Conservation (phyloP, 2,797 vertebrate genomes). For the Xiphophorus birchmanni region DNA sequence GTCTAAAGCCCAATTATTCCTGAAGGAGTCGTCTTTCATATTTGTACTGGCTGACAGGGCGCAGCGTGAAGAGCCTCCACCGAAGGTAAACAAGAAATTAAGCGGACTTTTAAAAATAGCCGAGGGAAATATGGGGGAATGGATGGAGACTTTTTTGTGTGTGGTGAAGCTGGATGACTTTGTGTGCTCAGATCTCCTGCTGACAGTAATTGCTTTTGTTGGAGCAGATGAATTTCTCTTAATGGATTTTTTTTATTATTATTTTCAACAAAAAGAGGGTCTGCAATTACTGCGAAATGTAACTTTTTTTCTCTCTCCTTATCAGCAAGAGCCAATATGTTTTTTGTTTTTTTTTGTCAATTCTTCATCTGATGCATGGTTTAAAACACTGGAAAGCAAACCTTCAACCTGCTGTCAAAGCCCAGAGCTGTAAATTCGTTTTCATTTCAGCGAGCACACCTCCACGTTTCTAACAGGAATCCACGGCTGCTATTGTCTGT, state of each 20-base stretch:
- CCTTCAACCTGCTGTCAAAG: conserved; percentile 20
- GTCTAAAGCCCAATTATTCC: conserved; percentile 8
- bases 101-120: conserved; percentile 6
- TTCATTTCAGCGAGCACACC: conserved; percentile 27
- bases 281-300: conserved; percentile 26
- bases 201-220: conserved; percentile 61
- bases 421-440: conserved; percentile 12
- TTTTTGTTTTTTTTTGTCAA: conserved; percentile 33
- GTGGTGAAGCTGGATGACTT: conserved; percentile 4
- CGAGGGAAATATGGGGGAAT: background rate
- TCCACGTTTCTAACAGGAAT: conserved; percentile 41
- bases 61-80: conserved; percentile 18
- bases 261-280: conserved; percentile 28
- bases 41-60: conserved; percentile 7
- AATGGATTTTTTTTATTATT: conserved; percentile 36
- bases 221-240: conserved; percentile 45
- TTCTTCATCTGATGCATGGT: conserved; percentile 26
- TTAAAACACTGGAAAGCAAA: conserved; percentile 8
- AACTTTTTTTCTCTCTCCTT: conserved; percentile 24
- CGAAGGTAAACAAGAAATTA: conserved; percentile 32
- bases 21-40: conserved; percentile 8
- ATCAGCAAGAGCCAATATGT: conserved; percentile 13
- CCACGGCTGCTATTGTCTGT: conserved; percentile 28
- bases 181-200: conserved; percentile 31
- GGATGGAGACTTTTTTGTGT: conserved; percentile 10